Percentiles rank a stretch among this genome's conserved stretches.
Conservation (phyloP, 2,797 vertebrate species). For the Microctenopoma stevenorrisi region DNA sequence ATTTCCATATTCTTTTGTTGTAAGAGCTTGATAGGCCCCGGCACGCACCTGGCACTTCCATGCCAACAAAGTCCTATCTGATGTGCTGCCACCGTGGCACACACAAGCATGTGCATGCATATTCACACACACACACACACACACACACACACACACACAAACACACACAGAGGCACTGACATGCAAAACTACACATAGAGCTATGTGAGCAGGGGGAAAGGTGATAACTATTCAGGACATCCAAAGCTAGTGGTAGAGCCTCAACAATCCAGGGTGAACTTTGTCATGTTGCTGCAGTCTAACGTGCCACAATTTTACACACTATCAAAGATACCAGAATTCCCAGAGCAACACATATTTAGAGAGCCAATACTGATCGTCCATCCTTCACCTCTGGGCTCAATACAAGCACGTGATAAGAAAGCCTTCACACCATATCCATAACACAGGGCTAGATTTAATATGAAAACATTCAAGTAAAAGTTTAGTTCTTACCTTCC, state of each 20-base stretch:
- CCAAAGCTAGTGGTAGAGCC: constrained; percentile 28
- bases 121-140: constrained; percentile 27
- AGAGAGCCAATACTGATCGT: constrained; percentile 32
- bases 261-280: constrained; percentile 1
- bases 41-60: constrained; percentile 63
- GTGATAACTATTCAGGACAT: constrained; percentile 37
- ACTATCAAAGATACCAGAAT: constrained; percentile 34
- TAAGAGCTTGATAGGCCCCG: constrained; percentile 58
- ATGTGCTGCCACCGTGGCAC: constrained; percentile 48
- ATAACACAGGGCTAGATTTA: constrained; percentile 2
- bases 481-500: constrained; percentile 83
- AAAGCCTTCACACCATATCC: constrained; percentile 31
- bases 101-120: constrained; percentile 45
- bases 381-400: constrained; percentile 48
- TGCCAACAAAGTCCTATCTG: constrained; percentile 58
- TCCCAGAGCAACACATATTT: constrained; percentile 33
- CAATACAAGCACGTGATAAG: constrained; percentile 37
- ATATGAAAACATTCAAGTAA: constrained; percentile 11
- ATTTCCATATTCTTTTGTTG: constrained; percentile 80
- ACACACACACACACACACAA: constrained; percentile 12
- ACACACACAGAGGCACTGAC: constrained; percentile 4
- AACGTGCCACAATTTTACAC: constrained; percentile 35
- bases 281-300: constrained; percentile 2
- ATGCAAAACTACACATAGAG: not conserved
- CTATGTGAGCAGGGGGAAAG: constrained; percentile 1